Base-by-base conservation (phyloP, 2,797 vertebrate species). In the Gallinago nigripennis region DNA sequence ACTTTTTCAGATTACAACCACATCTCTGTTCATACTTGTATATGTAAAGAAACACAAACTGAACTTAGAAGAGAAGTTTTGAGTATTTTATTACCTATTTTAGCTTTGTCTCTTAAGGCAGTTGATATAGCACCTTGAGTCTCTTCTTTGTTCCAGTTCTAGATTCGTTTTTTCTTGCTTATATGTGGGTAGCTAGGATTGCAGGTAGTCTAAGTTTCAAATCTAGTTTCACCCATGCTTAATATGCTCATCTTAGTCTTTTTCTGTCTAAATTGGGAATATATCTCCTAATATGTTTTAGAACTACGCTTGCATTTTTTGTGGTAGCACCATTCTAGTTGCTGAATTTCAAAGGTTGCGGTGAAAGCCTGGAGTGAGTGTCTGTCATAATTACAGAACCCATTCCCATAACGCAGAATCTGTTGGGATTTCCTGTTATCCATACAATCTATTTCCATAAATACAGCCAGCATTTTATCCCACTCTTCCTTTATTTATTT, bases 401-500 rank as follows among this genome's bases (percentile, higher is more conserved):
- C 8, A 10, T 78, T 88, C 31, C 45, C 16, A 50, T 75, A 71
- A 57, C 16, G 12, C 31, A 37, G 35, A 50, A 75, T 66, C 61
- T 81, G 3, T 64, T 69, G 50, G n/a, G 45, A 12, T 9, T 81
- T 58, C 9, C 33, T 50, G 43, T 68, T 76, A 68, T 54, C 76
- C 23, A 4, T 33, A 9, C 51, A 41, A 21, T 81, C 12, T 31
- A 25, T 70, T 91, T 91, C 41, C 37, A 53, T 64, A 65, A 88
- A 88, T 30, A 21, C 8, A 15, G 8, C 20, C 69, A 33, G 9
- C 23, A 28, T 92, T 94, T 90, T 33, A 37, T 41, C 6, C 16
- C 18, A 27, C 56, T 94, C 82, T 71, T 45, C 19, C 54, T 65
- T 73, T 82, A 50, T 84, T 73, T 78, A 54, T 66, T 93, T 90